phyloP scores from a whole-genome alignment of 2,888 invertebrate genomes.

The Dorcus parallelipipedus region DNA sequence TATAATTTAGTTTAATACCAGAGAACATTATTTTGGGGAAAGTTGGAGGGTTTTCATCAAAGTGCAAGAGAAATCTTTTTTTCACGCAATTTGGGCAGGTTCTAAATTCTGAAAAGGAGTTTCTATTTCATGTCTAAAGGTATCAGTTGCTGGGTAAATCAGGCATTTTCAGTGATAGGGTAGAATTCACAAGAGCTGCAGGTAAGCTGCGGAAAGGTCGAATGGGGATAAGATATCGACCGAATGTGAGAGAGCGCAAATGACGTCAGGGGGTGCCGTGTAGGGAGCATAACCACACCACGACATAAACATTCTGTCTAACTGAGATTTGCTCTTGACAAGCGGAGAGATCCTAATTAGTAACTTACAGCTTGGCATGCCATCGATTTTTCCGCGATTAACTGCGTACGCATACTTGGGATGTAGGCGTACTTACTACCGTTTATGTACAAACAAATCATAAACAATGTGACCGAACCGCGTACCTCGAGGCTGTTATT shows the following conservation, averaged over 20 bases:
- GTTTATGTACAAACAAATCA: not conserved
- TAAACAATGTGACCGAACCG: constrained; percentile 22
- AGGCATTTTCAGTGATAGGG: constrained; percentile 6
- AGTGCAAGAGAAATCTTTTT: no score
- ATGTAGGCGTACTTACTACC: not conserved
- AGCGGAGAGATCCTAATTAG: not conserved
- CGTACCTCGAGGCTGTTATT: constrained; percentile 47
- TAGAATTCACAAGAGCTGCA: constrained; percentile 12
- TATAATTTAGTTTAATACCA: no score
- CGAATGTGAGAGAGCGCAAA: constrained; percentile 20
- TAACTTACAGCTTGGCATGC: not conserved
- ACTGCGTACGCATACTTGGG: not conserved
- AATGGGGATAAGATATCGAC: constrained; percentile 25
- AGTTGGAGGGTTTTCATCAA: no score
- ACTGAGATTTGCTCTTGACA: not conserved
- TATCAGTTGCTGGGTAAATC: no score
- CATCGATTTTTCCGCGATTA: not conserved
- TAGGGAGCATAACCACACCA: constrained; percentile 1
- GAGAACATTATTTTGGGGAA: no score
- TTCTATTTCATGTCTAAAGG: no score
- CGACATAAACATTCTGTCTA: not conserved
- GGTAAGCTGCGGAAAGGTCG: constrained; percentile 25
- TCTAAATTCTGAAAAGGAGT: no score
- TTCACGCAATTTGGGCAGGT: no score
- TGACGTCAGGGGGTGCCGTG: constrained; percentile 26